Evolutionary conservation across 2,888 invertebrate species (phyloP).

Genomic region (Diaprepes abbreviatus): DNA sequence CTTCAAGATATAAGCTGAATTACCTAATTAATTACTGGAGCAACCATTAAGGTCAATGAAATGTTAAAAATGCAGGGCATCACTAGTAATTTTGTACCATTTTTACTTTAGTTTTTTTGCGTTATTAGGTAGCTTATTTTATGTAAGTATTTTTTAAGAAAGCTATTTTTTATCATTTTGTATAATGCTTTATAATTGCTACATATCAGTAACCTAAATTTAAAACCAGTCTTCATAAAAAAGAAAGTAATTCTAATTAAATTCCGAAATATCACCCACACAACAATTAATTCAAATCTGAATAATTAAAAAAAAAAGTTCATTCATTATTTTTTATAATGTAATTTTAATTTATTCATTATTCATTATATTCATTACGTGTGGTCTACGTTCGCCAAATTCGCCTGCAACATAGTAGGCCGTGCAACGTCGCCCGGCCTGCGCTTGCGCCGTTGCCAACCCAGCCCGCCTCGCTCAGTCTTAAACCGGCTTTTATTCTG

Average conservation of each 20-base stretch:
- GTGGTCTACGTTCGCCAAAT: conserved; percentile 7
- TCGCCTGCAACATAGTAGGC: conserved; percentile 37
- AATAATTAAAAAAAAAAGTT: not conserved
- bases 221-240: not conserved
- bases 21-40: no score
- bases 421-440: conserved; percentile 36
- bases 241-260: not conserved
- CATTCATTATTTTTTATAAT: not conserved
- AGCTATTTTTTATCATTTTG: no score
- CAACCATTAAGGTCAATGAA: no score
- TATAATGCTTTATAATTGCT: no score
- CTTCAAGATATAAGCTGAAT: no score
- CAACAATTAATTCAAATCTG: not conserved
- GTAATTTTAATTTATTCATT: not conserved
- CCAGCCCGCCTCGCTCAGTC: conserved; percentile 60
- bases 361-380: no score
- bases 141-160: no score
- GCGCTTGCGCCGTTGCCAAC: conserved; percentile 54
- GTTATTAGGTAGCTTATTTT: no score
- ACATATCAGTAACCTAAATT: not conserved
- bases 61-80: no score
- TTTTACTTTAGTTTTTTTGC: no score
- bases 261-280: conserved; percentile 4
- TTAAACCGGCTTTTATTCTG: conserved; percentile 58
- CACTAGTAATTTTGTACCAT: no score